A percentile compares a stretch with the other conserved stretches of the same genome.
Conservation (phyloP, 35 echinoderm and acorn worm genomes). For the Apostichopus californicus region DNA sequence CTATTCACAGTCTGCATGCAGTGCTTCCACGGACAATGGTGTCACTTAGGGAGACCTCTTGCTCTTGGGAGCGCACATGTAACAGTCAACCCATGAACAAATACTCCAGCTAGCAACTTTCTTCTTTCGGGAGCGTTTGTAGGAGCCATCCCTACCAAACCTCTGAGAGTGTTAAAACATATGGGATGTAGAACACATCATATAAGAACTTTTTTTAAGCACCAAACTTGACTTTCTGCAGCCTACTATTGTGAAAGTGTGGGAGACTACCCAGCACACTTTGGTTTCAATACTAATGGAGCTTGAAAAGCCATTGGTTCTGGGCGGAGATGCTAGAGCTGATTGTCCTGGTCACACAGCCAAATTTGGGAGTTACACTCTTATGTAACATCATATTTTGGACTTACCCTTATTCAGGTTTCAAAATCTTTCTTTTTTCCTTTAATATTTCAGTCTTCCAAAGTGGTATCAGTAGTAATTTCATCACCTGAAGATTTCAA, state of each 20-base stretch:
- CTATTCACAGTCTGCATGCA: slow-evolving; percentile 51
- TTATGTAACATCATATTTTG: not conserved
- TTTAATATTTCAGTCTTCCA: not conserved
- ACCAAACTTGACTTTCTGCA: not conserved
- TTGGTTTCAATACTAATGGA: too few relatives aligned
- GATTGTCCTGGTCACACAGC: too few relatives aligned
- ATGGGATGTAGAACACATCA: not conserved
- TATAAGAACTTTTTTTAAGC: not conserved
- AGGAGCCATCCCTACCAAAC: slow-evolving; percentile 51
- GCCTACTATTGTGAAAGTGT: too few relatives aligned
- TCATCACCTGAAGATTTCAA: too few relatives aligned
- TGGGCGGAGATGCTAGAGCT: too few relatives aligned
- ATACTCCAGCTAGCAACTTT: slow-evolving; percentile 70
- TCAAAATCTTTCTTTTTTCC: not conserved
- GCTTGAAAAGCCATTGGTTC: too few relatives aligned
- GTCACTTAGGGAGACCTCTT: slow-evolving; percentile 19
- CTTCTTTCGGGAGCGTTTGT: slow-evolving; percentile 62
- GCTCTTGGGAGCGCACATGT: slow-evolving; percentile 32
- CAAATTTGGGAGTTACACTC: too few relatives aligned
- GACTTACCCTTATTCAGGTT: slow-evolving; percentile 36
- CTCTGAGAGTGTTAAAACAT: slow-evolving; percentile 18
- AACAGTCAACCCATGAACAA: slow-evolving; percentile 56
- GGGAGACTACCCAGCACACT: too few relatives aligned
- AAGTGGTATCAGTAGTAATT: not conserved
- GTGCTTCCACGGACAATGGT: slow-evolving; percentile 43